Evolutionary conservation across 2,888 invertebrate species (phyloP), one percentile per base, ranked within the genome.

Genomic region (Magallana nippona): DNA sequence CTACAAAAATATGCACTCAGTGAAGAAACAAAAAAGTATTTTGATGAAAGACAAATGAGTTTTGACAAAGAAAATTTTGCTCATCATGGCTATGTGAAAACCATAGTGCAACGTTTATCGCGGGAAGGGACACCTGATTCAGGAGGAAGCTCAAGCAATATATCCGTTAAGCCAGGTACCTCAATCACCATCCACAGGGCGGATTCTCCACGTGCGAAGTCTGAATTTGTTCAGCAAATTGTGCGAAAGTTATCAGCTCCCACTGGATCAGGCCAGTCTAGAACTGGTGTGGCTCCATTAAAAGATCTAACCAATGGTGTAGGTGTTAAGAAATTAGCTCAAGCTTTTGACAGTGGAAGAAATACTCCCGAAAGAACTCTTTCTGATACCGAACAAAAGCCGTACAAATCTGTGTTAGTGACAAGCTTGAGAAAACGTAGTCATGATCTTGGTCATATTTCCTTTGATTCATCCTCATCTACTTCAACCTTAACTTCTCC

Each of bases 231-330:
- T 32, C 88, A 89, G 79, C 89, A 89, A 82, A 91, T 92, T 71
- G 90, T 91, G 63, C 87, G 86, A 77, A 90, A 90, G 84, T 87
- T 91, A 60, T 90, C 92, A 82, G 88, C 91, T 83, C 89, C 90
- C 83, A 88, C 89, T 88, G 90, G 89, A 86, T 81, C 89, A 86
- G 89, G 87, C 57, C 79, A 86, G 84, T 81, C 86, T 81, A 57
- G 81, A 58, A 79, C 82, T 78, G 83, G 57, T 80, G 79, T 78
- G 82, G 79, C 88, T 81, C 88, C 91, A 56, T 86, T 91, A 78
- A 90, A 88, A 86, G 92, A 92, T 85, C 83, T 92, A 78, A 91
- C 92, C 60, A 92, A 92, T 86, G 90, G 89, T 84, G 90, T 90
- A 79, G 82, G 83, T 44, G 90, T 89, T n/a, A 90, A 89, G 84